phyloP scores from a whole-genome alignment of 2,113 vertebrate species.

The Castor canadensis region DNA sequence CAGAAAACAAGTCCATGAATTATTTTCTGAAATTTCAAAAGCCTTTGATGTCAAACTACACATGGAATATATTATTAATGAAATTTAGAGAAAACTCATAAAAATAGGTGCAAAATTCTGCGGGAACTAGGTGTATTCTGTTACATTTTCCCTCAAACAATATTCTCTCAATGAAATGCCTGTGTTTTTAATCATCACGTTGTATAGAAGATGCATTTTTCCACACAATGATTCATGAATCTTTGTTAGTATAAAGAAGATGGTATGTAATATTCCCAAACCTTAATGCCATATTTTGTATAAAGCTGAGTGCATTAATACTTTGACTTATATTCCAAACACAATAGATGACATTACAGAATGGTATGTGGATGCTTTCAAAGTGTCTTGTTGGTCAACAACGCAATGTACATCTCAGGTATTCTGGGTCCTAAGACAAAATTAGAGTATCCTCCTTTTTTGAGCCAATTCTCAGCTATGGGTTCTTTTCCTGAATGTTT shows the following conservation, averaged over 20 bases:
- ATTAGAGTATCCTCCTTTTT: not conserved
- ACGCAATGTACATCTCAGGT: not conserved
- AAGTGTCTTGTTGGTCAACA: not conserved
- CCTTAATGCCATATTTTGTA: not conserved
- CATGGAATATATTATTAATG: not conserved
- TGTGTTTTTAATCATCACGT: not conserved
- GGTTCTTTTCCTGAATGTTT: not conserved
- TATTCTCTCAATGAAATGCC: not conserved
- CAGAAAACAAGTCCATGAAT: not conserved
- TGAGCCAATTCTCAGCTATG: not conserved
- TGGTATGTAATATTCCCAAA: not conserved
- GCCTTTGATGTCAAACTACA: not conserved
- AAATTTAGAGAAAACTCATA: not conserved
- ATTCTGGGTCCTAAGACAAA: not conserved
- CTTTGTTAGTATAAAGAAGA: not conserved
- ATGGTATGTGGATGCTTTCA: not conserved
- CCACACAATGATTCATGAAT: not conserved
- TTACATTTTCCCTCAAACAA: rapidly evolving
- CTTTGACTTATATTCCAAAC: not conserved
- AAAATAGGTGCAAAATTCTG: not conserved
- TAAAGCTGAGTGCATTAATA: not conserved
- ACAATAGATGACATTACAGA: not conserved
- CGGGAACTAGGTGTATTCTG: not conserved
- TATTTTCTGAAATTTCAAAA: not conserved
- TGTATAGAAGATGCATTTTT: not conserved